Base-by-base conservation (phyloP, 1,140 invertebrate species). In the Apis dorsata region DNA sequence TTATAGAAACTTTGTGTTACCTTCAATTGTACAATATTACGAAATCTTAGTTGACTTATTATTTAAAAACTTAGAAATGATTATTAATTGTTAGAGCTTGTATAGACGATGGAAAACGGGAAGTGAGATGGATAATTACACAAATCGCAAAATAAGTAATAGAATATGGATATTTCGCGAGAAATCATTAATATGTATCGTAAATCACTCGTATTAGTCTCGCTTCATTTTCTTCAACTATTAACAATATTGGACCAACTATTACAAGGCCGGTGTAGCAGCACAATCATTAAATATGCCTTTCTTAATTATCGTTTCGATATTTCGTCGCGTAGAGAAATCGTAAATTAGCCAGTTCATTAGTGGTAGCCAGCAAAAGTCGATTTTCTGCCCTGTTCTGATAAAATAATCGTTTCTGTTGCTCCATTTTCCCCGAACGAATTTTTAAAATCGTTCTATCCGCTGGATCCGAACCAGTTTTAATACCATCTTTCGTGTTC, bases 381-480 rank as follows among this genome's bases (percentile, higher is more conserved):
- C 19, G 44, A 7, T n/a, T 24, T 55, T 60, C 34, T 19, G 24
- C 49, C 13, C 51, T 13, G n/a, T 60, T 28, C 10, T 15, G 59
- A 83, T 83, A 71, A 79, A 83, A 49, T 28, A 44, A 44, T 49
- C 19, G 0, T 9, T 62, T 4, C 12, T 59, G n/a, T 34, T 65
- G 44, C 75, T 78, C 51, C 57, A 65, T 77, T 78, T 79, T 59
- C 66, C 28, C 13, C 28, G 24, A 53, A 11, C n/a, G 28, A 53
- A 44, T 24, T 34, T 70, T 78, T 71, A 63, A 78, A 44, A 70
- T 68, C 55, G 49, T 24, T 70, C 21, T 78, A 83, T 44, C 34
- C 49, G 66, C 60, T 5, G 24, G 19, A 70, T 65, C 55, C n/a
- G 55, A 82, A 82, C 75, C 75, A 83, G 76, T 83, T 82, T 34